Conservation (phyloP, 1,140 invertebrate species). For the Danaus plexippus region DNA sequence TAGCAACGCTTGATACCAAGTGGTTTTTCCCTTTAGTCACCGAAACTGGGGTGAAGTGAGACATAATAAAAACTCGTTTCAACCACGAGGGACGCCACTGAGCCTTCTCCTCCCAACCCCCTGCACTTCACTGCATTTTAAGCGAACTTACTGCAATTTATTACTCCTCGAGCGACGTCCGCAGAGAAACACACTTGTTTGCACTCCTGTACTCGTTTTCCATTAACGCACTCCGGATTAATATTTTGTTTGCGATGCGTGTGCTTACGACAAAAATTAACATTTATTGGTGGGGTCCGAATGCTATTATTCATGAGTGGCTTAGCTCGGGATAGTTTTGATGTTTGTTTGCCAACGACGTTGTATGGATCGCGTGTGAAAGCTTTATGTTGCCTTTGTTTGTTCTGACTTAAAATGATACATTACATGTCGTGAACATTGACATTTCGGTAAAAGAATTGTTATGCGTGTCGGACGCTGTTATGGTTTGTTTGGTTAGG, state of each 20-base stretch:
- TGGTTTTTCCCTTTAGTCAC: constrained; percentile 55
- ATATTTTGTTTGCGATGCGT: constrained; percentile 65
- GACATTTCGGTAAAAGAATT: constrained; percentile 53
- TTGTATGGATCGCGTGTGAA: constrained; percentile 57
- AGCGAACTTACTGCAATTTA: constrained; percentile 53
- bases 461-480: constrained; percentile 35
- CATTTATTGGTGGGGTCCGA: constrained; percentile 63
- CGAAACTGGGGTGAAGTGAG: constrained; percentile 35
- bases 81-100: constrained; percentile 22
- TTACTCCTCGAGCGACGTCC: constrained; percentile 41
- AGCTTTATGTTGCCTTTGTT: constrained; percentile 60
- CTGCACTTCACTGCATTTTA: constrained; percentile 42
- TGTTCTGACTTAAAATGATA: constrained; percentile 62
- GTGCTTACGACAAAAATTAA: constrained; percentile 64
- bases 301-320: constrained; percentile 67
- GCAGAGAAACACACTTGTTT: constrained; percentile 48
- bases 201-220: constrained; percentile 55
- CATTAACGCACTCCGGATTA: constrained; percentile 65
- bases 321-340: constrained; percentile 54
- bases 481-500: constrained; percentile 50
- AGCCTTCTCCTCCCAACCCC: constrained; percentile 13
- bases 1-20: constrained; percentile 26
- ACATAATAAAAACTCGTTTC: constrained; percentile 45
- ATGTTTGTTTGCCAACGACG: constrained; percentile 58
- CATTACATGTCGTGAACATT: constrained; percentile 60